These are phyloP conservation scores for Capreolus pygargus DNA, from an alignment of 2,113 vertebrate species.

Conservation along the genomic window DNA sequence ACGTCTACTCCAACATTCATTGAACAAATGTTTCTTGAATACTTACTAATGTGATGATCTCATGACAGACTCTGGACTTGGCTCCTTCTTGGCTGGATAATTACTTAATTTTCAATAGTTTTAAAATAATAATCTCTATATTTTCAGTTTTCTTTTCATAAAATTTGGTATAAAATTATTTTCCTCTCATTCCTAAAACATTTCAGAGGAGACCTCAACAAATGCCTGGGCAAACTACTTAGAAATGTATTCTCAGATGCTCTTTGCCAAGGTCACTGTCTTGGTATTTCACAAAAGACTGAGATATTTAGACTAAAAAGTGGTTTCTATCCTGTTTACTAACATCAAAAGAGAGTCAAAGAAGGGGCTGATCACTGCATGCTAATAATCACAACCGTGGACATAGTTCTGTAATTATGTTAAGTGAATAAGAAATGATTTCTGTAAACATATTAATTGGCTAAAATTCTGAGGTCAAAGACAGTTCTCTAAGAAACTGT, in stretches of 20 bases:
- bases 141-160: background rate
- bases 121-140: background rate
- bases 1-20: background rate
- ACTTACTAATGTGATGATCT: background rate
- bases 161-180: background rate
- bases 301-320: background rate
- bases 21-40: background rate
- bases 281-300: constrained; percentile 3
- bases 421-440: constrained; percentile 68
- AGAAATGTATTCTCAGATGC: background rate
- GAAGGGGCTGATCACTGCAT: background rate
- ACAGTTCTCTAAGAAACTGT: constrained; percentile 35
- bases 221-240: background rate
- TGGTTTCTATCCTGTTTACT: background rate
- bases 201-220: background rate
- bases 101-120: background rate
- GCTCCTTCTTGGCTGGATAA: background rate
- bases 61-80: background rate
- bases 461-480: constrained; percentile 60
- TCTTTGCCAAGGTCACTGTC: background rate
- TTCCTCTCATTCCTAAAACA: background rate
- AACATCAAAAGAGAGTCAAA: constrained; percentile 31
- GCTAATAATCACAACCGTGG: constrained; percentile 13
- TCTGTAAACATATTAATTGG: constrained; percentile 56
- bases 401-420: constrained; percentile 52